Percentiles rank a stretch among this genome's conserved stretches.
phyloP scores from a whole-genome alignment of 2,797 vertebrate species.

The Alfaro cultratus region DNA sequence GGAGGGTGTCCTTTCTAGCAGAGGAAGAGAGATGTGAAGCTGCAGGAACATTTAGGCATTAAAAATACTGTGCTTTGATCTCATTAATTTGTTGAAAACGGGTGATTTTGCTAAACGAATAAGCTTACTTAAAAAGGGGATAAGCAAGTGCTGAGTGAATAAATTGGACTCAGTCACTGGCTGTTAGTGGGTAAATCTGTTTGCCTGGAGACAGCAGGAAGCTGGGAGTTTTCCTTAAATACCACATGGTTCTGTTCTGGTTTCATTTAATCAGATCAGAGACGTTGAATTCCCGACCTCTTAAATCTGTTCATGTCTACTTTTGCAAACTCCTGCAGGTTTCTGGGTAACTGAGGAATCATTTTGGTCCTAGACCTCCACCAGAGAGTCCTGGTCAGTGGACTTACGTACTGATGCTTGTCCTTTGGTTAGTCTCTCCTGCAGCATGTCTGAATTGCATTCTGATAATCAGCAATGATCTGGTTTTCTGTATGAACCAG shows the following conservation, averaged over 20 bases:
- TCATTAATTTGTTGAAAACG: slow-evolving; percentile 3
- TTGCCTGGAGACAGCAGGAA: background rate
- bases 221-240: background rate
- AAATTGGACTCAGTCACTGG: background rate
- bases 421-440: background rate
- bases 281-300: background rate
- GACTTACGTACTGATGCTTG: background rate
- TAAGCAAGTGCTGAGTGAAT: background rate
- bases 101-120: background rate
- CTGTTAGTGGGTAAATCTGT: background rate
- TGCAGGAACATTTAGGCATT: background rate
- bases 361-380: background rate
- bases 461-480: background rate
- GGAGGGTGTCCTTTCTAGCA: background rate
- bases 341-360: background rate
- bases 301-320: background rate
- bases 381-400: background rate
- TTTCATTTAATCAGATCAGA: background rate
- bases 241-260: background rate
- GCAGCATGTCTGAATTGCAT: background rate
- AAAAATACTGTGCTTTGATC: background rate
- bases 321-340: background rate
- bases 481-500: background rate
- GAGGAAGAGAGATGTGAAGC: background rate
- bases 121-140: background rate